Conservation (phyloP, 1,140 invertebrate genomes). For the Drosophila fuyamai region DNA sequence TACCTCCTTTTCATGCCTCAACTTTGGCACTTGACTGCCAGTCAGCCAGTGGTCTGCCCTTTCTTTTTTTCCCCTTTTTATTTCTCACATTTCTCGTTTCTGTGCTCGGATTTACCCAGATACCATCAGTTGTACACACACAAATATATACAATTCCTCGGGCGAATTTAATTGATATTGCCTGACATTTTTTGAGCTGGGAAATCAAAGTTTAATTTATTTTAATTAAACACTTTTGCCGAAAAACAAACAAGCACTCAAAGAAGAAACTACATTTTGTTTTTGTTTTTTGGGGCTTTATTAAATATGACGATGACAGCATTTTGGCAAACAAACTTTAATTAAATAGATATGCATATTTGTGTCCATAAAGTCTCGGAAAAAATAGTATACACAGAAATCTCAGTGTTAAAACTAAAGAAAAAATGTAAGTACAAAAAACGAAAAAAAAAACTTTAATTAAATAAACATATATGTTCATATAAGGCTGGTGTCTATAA, state of each 20-base stretch:
- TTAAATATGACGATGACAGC: conserved; percentile 30
- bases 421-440: too few relatives aligned
- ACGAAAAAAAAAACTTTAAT: too few relatives aligned
- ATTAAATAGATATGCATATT: conserved; percentile 10
- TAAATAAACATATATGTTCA: too few relatives aligned
- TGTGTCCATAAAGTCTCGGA: not conserved
- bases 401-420: too few relatives aligned
- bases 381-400: not conserved
- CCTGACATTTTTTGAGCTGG: conserved; percentile 12
- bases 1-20: conserved; percentile 57
- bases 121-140: conserved; percentile 7
- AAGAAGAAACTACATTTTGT: conserved; percentile 1
- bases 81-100: conserved; percentile 34
- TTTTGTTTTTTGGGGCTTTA: conserved; percentile 13
- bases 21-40: conserved; percentile 72
- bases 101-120: conserved; percentile 43
- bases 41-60: conserved; percentile 23
- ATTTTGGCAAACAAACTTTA: conserved; percentile 15
- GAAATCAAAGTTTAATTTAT: conserved; percentile 58
- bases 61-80: conserved; percentile 13
- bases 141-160: conserved; percentile 1
- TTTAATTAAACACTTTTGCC: conserved; percentile 55
- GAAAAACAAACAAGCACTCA: conserved; percentile 5
- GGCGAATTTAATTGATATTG: conserved; percentile 51
- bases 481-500: too few relatives aligned